Conservation (phyloP, 1,140 invertebrate species). For the Drosophila nigromelanica region DNA sequence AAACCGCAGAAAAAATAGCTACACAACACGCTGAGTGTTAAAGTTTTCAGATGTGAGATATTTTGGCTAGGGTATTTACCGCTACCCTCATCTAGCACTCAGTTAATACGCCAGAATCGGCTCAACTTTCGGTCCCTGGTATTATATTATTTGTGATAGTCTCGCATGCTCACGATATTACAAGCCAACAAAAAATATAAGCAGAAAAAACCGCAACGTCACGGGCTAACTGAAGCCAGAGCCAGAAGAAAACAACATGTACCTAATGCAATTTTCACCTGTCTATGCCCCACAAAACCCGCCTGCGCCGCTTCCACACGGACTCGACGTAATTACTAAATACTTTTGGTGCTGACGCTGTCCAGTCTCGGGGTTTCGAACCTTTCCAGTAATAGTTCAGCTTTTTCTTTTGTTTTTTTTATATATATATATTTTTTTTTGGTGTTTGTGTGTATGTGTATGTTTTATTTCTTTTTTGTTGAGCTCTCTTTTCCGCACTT, state of each 20-base stretch:
- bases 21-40: neutral
- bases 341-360: conserved; percentile 64
- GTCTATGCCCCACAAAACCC: conserved; percentile 8
- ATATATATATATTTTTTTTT: too few species aligned
- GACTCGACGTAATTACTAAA: conserved; percentile 79
- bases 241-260: conserved; percentile 22
- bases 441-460: conserved; percentile 7
- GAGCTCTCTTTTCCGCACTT: conserved; percentile 8
- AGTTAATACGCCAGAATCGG: conserved; percentile 5
- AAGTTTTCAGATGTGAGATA: conserved; percentile 5
- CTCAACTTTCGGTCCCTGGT: conserved; percentile 12
- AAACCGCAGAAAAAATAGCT: neutral
- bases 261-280: conserved; percentile 78
- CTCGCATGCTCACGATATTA: conserved; percentile 32
- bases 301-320: neutral
- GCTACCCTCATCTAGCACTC: neutral
- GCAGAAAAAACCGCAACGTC: conserved; percentile 13
- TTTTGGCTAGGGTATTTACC: neutral
- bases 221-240: conserved; percentile 8
- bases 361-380: conserved; percentile 41
- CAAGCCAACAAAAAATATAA: neutral
- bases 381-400: conserved; percentile 25
- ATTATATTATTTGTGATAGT: conserved; percentile 19
- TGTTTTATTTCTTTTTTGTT: conserved; percentile 5
- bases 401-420: conserved; percentile 45